Percentiles rank a stretch among this genome's conserved stretches.
Conservation (phyloP, 2,113 vertebrate species). For the Dicerorhinus sumatrensis region DNA sequence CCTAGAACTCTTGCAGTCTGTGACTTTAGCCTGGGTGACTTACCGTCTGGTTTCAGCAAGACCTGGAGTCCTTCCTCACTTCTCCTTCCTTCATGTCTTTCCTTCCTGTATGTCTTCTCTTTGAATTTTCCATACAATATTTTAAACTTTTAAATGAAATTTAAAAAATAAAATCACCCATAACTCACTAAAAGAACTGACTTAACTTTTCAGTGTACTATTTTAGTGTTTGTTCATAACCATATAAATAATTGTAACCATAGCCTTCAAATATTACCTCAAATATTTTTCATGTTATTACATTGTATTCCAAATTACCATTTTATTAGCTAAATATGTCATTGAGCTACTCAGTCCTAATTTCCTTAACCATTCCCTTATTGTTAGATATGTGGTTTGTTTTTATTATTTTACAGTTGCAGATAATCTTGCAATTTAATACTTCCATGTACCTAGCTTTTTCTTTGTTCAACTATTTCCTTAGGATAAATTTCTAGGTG, state of each 20-base stretch:
- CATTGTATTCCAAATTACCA: not conserved
- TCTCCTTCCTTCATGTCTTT: too few relatives aligned
- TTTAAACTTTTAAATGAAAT: not conserved
- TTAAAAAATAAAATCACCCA: not conserved
- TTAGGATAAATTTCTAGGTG: not conserved
- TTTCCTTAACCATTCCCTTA: not conserved
- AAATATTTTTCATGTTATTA: not conserved
- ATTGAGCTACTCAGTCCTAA: not conserved
- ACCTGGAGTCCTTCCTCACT: rapidly evolving
- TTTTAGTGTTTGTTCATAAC: not conserved
- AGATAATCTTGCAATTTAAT: not conserved
- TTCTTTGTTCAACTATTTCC: not conserved
- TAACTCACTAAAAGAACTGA: not conserved
- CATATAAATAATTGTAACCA: not conserved
- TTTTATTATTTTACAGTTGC: not conserved
- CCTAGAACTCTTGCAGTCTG: not conserved
- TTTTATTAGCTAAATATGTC: not conserved
- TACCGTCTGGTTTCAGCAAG: not conserved
- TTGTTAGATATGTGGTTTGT: not conserved
- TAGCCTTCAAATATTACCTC: not conserved
- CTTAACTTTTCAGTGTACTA: not conserved
- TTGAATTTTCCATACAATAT: not conserved
- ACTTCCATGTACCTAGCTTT: not conserved
- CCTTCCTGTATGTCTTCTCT: not conserved
- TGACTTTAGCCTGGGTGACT: not conserved